Evolutionary conservation across 1,140 invertebrate genomes (phyloP).

Genomic region (Eumeta japonica): DNA sequence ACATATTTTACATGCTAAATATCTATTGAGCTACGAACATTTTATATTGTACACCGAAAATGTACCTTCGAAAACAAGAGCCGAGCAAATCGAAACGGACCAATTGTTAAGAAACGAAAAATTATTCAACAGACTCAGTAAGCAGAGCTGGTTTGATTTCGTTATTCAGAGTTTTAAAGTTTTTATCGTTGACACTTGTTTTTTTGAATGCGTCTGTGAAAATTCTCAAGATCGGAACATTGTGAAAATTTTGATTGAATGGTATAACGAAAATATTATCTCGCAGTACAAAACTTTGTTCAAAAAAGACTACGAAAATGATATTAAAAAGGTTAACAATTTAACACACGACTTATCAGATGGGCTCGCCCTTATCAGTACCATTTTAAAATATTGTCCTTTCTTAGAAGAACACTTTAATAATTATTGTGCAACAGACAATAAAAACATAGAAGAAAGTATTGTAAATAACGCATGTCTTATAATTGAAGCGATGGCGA

Average conservation of each 20-base stretch:
- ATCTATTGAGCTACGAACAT: slow-evolving; percentile 41
- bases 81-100: slow-evolving; percentile 29
- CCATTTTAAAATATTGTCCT: slow-evolving; percentile 37
- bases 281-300: slow-evolving; percentile 22
- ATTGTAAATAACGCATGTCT: slow-evolving; percentile 43
- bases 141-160: slow-evolving; percentile 49
- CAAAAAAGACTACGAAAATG: slow-evolving; percentile 21
- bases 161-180: slow-evolving; percentile 49
- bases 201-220: slow-evolving; percentile 41
- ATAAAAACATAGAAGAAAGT: slow-evolving; percentile 14
- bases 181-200: slow-evolving; percentile 46
- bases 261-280: slow-evolving; percentile 41
- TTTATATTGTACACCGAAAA: slow-evolving; percentile 35
- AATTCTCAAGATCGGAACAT: slow-evolving; percentile 32
- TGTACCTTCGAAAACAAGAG: slow-evolving; percentile 28
- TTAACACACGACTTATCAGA: slow-evolving; percentile 38
- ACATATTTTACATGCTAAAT: slow-evolving; percentile 35
- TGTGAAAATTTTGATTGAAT: slow-evolving; percentile 28
- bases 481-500: slow-evolving; percentile 39
- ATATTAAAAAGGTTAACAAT: slow-evolving; percentile 29
- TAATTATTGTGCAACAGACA: slow-evolving; percentile 23
- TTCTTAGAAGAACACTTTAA: slow-evolving; percentile 35
- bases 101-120: slow-evolving; percentile 23
- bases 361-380: slow-evolving; percentile 32
- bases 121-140: slow-evolving; percentile 39